Evolutionary conservation across 2,113 vertebrate genomes (phyloP).

Genomic region (Ceyx melanurus): DNA sequence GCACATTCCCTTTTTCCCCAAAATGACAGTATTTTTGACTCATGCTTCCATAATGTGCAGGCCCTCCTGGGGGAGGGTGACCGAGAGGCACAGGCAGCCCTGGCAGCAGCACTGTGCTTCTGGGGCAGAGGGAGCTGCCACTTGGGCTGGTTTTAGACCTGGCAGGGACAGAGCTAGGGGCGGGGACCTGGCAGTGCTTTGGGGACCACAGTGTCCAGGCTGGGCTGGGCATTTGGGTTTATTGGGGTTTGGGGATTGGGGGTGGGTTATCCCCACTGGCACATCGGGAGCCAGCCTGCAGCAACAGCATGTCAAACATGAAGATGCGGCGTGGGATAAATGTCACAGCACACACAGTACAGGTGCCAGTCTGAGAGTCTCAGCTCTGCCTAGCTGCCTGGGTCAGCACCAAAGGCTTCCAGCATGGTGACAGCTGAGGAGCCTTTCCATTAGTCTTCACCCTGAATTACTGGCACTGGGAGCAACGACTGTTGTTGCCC

Average conservation of each 20-base stretch:
- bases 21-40: not conserved
- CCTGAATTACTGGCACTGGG: not conserved
- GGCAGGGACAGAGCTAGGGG: not conserved
- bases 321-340: not conserved
- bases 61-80: not conserved
- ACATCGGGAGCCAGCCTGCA: not conserved
- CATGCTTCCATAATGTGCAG: not conserved
- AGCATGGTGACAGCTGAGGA: accelerated
- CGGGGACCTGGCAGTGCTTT: not conserved
- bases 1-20: not conserved
- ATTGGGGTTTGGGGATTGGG: not conserved
- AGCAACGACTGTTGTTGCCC: not conserved
- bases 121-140: not conserved
- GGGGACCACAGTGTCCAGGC: too few species aligned
- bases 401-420: not conserved
- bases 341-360: not conserved
- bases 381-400: accelerated
- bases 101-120: not conserved
- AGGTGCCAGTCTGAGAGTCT: too few species aligned
- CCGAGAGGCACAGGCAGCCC: accelerated
- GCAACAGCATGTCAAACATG: accelerated
- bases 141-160: not conserved
- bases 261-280: too few species aligned
- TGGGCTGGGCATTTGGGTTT: not conserved
- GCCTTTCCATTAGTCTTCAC: not conserved